Percentiles rank a stretch among this genome's conserved stretches.
phyloP scores from a whole-genome alignment of 2,888 invertebrate species.

The Brenthis ino region DNA sequence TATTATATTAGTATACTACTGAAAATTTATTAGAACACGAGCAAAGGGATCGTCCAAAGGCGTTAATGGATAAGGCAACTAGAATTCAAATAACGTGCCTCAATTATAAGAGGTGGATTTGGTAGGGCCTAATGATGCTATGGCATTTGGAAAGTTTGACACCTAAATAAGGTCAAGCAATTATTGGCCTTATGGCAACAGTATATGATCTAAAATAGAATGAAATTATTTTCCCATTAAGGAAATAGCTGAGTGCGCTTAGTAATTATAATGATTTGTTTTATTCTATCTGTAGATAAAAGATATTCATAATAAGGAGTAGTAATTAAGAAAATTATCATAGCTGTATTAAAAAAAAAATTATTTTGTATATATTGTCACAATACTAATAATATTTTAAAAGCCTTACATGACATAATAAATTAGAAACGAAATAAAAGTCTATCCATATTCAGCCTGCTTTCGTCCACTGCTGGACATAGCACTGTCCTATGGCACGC shows the following conservation, averaged over 20 bases:
- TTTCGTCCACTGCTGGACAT: too few relatives aligned
- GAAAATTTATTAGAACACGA: slow-evolving; percentile 2
- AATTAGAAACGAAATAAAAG: too few relatives aligned
- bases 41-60: slow-evolving; percentile 3
- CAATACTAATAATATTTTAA: too few relatives aligned
- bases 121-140: slow-evolving; percentile 37
- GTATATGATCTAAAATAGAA: slow-evolving; percentile 16
- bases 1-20: too few relatives aligned
- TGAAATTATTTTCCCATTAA: slow-evolving; percentile 24
- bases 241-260: slow-evolving; percentile 27
- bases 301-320: slow-evolving; percentile 16
- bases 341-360: not conserved
- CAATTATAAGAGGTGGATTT: slow-evolving; percentile 38
- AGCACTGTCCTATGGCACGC: too few relatives aligned
- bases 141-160: slow-evolving; percentile 36
- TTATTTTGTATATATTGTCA: not conserved
- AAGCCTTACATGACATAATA: too few relatives aligned
- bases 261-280: slow-evolving; percentile 29
- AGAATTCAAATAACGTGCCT: slow-evolving; percentile 38
- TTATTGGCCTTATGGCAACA: slow-evolving; percentile 12
- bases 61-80: slow-evolving; percentile 32
- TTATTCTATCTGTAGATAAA: slow-evolving; percentile 19
- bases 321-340: slow-evolving; percentile 2
- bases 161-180: slow-evolving; percentile 18
- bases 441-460: too few relatives aligned